These are phyloP conservation scores for Galerucella nymphaeae DNA, from an alignment of 2,888 invertebrate species.

Conservation along the genomic window DNA sequence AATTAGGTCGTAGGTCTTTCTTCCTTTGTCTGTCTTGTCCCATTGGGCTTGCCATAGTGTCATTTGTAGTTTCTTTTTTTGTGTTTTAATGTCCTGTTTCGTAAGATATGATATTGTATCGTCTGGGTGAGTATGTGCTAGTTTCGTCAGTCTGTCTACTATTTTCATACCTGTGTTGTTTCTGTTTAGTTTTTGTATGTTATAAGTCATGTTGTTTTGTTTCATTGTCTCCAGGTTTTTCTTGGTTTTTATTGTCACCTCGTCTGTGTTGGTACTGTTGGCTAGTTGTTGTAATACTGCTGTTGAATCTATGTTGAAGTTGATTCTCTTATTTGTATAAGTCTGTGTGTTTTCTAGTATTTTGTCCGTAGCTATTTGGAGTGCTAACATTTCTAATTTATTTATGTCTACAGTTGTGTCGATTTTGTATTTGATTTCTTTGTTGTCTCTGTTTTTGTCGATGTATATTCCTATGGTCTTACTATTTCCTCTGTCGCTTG, in stretches of 20 bases:
- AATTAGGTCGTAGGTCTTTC: not conserved
- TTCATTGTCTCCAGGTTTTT: not conserved
- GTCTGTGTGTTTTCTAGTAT: not conserved
- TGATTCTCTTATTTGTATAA: too few relatives aligned
- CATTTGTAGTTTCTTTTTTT: not conserved
- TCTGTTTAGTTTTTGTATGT: not conserved
- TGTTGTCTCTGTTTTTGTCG: not conserved
- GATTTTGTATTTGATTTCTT: not conserved
- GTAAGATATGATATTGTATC: not conserved
- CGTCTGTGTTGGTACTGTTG: not conserved
- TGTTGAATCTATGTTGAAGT: not conserved
- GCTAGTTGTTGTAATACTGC: not conserved
- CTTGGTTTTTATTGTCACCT: not conserved
- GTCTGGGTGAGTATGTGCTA: not conserved
- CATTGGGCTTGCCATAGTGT: not conserved
- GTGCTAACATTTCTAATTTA: not conserved
- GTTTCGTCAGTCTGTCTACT: not conserved
- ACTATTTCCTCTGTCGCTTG: not conserved
- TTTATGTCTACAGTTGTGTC: not conserved
- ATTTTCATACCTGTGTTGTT: not conserved
- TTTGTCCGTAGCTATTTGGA: not conserved
- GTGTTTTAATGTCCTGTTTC: not conserved
- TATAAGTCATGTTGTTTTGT: not conserved
- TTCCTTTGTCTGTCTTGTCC: not conserved
- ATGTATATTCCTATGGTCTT: not conserved